These are phyloP conservation scores for Pelodytes ibericus DNA, from an alignment of 2,797 vertebrate genomes.

Conservation along the genomic window DNA sequence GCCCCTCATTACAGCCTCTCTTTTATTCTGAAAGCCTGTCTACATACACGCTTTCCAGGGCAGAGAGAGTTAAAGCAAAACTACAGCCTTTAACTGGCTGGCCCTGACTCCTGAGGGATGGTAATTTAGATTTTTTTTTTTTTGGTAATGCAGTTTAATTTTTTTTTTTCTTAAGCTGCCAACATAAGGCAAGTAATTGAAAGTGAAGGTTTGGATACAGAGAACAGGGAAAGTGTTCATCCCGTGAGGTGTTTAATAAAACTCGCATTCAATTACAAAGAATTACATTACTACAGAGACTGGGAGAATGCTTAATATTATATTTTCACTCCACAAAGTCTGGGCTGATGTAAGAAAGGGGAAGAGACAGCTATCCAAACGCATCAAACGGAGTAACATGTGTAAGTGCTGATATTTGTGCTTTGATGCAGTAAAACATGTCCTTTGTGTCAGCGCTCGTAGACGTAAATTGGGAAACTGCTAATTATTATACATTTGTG, in stretches of 20 bases:
- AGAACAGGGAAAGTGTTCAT: slow-evolving; percentile 57
- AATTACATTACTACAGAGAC: slow-evolving; percentile 57
- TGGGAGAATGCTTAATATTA: slow-evolving; percentile 56
- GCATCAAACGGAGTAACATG: slow-evolving; percentile 31
- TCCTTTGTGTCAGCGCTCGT: slow-evolving; percentile 2
- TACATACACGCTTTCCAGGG: background rate
- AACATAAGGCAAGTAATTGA: slow-evolving; percentile 57
- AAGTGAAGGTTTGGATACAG: slow-evolving; percentile 56
- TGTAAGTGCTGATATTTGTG: slow-evolving; percentile 23
- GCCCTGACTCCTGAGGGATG: slow-evolving; percentile 39
- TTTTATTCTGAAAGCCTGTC: background rate
- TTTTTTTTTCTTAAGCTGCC: slow-evolving; percentile 57
- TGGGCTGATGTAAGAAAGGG: slow-evolving; percentile 48
- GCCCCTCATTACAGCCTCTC: background rate
- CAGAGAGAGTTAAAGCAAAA: slow-evolving; percentile 44
- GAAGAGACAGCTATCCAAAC: slow-evolving; percentile 42
- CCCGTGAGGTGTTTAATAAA: slow-evolving; percentile 58
- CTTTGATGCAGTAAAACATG: slow-evolving; percentile 28
- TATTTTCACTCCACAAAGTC: slow-evolving; percentile 50
- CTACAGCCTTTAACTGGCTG: slow-evolving; percentile 20
- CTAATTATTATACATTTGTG: slow-evolving; percentile 11
- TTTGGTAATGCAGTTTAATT: slow-evolving; percentile 55
- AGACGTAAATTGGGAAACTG: no score
- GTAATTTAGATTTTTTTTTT: slow-evolving; percentile 51
- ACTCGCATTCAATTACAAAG: slow-evolving; percentile 57